Conservation (phyloP, 2,888 invertebrate species). For the Ptilodon capucinus region DNA sequence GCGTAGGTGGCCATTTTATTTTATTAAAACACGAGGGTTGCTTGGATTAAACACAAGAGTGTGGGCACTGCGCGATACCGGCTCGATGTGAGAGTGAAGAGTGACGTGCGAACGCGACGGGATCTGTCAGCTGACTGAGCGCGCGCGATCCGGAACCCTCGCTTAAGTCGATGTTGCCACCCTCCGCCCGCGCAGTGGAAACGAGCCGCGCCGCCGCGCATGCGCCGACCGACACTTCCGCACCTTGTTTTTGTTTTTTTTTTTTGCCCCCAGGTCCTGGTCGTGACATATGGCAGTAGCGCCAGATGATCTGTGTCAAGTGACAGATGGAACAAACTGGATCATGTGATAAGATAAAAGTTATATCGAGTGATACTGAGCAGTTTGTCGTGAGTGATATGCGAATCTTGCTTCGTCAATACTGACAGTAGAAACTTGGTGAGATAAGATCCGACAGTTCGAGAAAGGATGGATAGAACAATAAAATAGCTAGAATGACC, state of each 20-base stretch:
- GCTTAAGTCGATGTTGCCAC: constrained; percentile 77
- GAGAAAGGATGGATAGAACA: neutral
- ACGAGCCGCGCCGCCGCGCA: constrained; percentile 66
- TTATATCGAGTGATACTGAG: constrained; percentile 23
- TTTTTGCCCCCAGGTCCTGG: constrained; percentile 37
- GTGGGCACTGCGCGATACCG: constrained; percentile 54
- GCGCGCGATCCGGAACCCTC: constrained; percentile 70
- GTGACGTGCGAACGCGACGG: constrained; percentile 55
- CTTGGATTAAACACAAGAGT: constrained; percentile 47
- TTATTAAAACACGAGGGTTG: constrained; percentile 44
- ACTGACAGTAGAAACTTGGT: constrained; percentile 19
- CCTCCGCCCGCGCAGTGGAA: constrained; percentile 73
- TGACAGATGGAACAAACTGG: constrained; percentile 30
- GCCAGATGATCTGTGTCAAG: constrained; percentile 32
- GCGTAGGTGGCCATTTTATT: constrained; percentile 93
- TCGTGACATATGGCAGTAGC: constrained; percentile 28
- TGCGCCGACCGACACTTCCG: constrained; percentile 51
- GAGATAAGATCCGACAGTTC: neutral
- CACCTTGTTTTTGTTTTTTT: constrained; percentile 47
- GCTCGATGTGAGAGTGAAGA: constrained; percentile 30
- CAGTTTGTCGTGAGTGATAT: constrained; percentile 22
- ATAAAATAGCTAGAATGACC: neutral
- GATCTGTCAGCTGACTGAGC: constrained; percentile 79
- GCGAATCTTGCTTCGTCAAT: constrained; percentile 12
- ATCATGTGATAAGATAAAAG: constrained; percentile 22